phyloP scores from a whole-genome alignment of 2,113 vertebrate species.

The Ellobius talpinus region DNA sequence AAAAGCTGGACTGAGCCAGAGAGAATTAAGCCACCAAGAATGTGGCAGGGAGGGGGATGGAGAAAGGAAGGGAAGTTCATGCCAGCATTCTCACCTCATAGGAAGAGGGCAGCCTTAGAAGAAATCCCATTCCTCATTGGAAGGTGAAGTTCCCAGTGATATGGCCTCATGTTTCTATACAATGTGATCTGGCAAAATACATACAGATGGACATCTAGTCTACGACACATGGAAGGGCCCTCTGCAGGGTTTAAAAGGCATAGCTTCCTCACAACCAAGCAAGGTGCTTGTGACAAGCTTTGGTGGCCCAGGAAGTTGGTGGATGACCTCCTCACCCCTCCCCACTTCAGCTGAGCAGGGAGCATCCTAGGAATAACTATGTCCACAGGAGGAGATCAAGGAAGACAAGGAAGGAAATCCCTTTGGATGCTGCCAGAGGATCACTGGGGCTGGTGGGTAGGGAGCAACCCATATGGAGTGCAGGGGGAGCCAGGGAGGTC shows the following conservation, averaged over 20 bases:
- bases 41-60: fast-evolving
- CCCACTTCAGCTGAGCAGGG: neutral
- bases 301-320: too few relatives aligned
- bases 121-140: neutral
- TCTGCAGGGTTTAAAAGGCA: neutral
- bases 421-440: neutral
- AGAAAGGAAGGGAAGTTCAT: neutral
- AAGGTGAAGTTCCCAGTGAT: neutral
- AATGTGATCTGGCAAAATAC: neutral
- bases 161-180: neutral
- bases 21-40: neutral
- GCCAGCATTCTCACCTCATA: neutral
- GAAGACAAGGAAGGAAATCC: neutral
- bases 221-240: neutral
- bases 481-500: neutral
- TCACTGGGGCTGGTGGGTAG: neutral
- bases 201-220: neutral
- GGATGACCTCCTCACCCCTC: neutral
- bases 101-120: neutral
- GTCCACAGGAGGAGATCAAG: neutral
- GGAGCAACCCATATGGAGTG: too few relatives aligned
- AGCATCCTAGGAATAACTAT: neutral
- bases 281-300: neutral
- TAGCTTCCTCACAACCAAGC: too few relatives aligned
- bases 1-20: neutral